Base-by-base conservation (phyloP, 1,140 invertebrate species). In the Notospermus geniculatus region DNA sequence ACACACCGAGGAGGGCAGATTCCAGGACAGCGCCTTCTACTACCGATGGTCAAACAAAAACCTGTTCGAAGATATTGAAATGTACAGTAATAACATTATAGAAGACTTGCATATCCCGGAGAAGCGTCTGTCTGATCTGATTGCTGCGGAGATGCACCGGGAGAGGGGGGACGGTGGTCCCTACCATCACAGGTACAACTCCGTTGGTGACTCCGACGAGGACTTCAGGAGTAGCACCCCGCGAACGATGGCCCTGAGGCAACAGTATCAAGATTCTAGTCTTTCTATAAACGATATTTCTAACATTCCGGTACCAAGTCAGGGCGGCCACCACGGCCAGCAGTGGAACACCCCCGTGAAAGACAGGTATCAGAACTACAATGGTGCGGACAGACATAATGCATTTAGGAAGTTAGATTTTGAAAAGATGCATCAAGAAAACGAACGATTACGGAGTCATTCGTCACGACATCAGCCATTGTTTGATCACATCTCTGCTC, bases 1-100 rank as follows among this genome's bases (percentile, higher is more conserved):
- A 25, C 53, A 57, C n/a, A 43, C 36, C n/a, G 69, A 65, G 55
- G 72, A 43, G 15, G 39, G 30, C 41, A 27, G 9, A 22, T 79
- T 79, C 63, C 73, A 79, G 54, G 77, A 79, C 59, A 74, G 73
- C 41, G 69, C 71, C 17, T 70, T 75, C 29, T 60, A 75, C 45
- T 79, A 75, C 57, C 60, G 68, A 25, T 79, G 77, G 77, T 56
- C 64, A 22, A 69, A 77, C 62, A 60, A 71, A 36, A 27, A n/a
- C n/a, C n/a, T 50, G 25, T 50, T 50, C 19, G 46, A 50, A n/a
- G 46, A 50, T 50, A 27, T 27, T 23, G 9, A 4, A n/a, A 7
- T 23, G 25, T 27, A 23, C 9, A 27, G 19, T 50, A 19, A 27
- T 50, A 50, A 50, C n/a, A 50, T 23, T n/a, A 50, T 50, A 27